Evolutionary conservation across 2,888 invertebrate genomes (phyloP).

Genomic region (Papilio gigon): DNA sequence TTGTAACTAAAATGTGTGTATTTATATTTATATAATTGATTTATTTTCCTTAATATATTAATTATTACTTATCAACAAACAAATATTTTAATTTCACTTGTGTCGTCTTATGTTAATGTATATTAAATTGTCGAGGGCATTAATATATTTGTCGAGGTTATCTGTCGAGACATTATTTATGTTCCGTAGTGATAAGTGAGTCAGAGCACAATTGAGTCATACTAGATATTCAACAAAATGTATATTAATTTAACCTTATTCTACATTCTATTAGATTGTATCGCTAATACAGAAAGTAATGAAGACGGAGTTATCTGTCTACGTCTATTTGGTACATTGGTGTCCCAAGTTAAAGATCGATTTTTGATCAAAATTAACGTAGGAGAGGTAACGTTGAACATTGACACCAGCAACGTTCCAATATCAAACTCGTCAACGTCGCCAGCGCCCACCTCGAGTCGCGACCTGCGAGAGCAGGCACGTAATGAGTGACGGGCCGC

Average conservation of each 20-base stretch:
- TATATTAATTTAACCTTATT: constrained; percentile 24
- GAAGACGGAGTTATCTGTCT: not conserved
- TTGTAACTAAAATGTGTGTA: too few relatives aligned
- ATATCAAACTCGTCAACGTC: too few relatives aligned
- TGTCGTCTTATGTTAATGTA: constrained; percentile 43
- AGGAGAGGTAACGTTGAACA: too few relatives aligned
- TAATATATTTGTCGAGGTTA: constrained; percentile 40
- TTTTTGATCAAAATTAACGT: too few relatives aligned
- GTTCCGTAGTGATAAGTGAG: constrained; percentile 34
- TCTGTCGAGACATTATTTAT: constrained; percentile 37
- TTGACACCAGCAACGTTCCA: too few relatives aligned
- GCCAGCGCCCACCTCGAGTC: too few relatives aligned
- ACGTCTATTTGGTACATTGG: not conserved
- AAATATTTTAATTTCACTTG: constrained; percentile 45
- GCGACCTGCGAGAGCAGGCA: too few relatives aligned
- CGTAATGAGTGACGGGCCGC: too few relatives aligned
- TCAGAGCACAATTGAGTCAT: constrained; percentile 30
- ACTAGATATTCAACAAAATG: constrained; percentile 7
- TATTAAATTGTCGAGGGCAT: constrained; percentile 42
- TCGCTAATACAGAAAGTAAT: not conserved
- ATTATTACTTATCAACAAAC: constrained; percentile 20
- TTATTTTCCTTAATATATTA: constrained; percentile 10
- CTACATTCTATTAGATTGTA: constrained; percentile 15
- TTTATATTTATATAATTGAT: not conserved
- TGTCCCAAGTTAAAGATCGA: too few relatives aligned